These are phyloP conservation scores for Climacteris rufus DNA, from an alignment of 2,113 vertebrate species.

Conservation along the genomic window DNA sequence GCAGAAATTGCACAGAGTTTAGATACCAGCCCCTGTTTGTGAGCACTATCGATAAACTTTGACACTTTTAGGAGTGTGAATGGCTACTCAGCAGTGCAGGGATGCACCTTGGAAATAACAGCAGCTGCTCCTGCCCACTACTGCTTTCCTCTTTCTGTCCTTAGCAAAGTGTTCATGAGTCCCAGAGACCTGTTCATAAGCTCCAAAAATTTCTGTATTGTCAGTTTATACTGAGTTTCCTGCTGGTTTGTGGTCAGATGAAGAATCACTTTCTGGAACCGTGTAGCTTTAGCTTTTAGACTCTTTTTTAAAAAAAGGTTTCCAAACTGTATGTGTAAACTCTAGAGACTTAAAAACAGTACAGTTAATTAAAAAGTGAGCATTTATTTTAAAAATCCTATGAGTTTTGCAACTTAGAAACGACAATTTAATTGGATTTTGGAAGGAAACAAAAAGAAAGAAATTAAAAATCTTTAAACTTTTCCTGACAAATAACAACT, in stretches of 20 bases:
- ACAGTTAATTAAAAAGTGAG: neutral
- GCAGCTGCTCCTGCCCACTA: neutral
- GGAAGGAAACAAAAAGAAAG: neutral
- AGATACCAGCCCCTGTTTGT: neutral
- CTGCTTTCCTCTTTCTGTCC: neutral
- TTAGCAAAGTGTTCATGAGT: neutral
- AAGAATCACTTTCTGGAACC: neutral
- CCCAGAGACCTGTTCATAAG: neutral
- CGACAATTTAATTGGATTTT: neutral
- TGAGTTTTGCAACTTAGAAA: neutral
- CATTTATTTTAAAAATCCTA: neutral
- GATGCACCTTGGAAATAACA: neutral
- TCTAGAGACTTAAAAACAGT: neutral
- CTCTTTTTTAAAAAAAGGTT: neutral
- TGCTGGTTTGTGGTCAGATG: neutral
- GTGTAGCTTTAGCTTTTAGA: neutral
- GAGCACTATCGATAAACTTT: neutral
- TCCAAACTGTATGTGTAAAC: neutral
- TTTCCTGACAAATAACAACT: neutral
- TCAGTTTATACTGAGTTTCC: neutral
- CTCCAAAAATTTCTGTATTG: neutral
- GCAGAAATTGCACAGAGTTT: neutral
- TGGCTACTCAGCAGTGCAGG: neutral
- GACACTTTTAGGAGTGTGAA: neutral
- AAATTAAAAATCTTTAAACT: neutral